phyloP scores from a whole-genome alignment of 2,888 invertebrate species.

The Plebejus argus region DNA sequence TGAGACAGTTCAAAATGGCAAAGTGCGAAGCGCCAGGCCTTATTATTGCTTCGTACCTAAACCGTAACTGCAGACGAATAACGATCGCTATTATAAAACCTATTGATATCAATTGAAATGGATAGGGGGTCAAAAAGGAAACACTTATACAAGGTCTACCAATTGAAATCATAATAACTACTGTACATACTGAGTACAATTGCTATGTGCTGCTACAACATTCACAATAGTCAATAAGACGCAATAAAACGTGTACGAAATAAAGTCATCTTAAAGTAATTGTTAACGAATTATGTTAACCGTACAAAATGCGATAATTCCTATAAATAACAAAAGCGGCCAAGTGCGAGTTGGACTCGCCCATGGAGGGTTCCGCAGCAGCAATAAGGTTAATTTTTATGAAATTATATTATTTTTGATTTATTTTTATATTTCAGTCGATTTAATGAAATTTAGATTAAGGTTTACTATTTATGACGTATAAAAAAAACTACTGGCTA shows the following conservation, averaged over 20 bases:
- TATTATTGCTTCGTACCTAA: background rate
- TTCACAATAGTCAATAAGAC: slow-evolving; percentile 3
- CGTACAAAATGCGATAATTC: too few relatives aligned
- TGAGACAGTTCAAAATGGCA: background rate
- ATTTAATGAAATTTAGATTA: too few relatives aligned
- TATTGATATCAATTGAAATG: slow-evolving; percentile 27
- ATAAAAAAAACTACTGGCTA: too few relatives aligned
- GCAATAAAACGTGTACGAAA: background rate
- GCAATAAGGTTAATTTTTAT: too few relatives aligned
- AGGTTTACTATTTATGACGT: too few relatives aligned
- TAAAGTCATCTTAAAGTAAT: too few relatives aligned
- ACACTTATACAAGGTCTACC: slow-evolving; percentile 21
- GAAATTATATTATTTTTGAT: too few relatives aligned
- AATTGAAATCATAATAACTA: slow-evolving; percentile 9
- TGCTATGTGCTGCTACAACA: background rate
- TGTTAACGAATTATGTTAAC: too few relatives aligned
- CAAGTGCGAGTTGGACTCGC: too few relatives aligned
- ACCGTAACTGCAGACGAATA: background rate
- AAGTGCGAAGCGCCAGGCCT: background rate
- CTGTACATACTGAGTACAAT: background rate
- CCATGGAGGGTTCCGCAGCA: too few relatives aligned
- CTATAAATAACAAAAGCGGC: too few relatives aligned
- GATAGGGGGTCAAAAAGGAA: slow-evolving; percentile 28
- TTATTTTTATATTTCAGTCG: too few relatives aligned
- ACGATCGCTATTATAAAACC: slow-evolving; percentile 5